These are phyloP conservation scores for Conus ventricosus DNA, from an alignment of 1,140 invertebrate species.

Conservation along the genomic window DNA sequence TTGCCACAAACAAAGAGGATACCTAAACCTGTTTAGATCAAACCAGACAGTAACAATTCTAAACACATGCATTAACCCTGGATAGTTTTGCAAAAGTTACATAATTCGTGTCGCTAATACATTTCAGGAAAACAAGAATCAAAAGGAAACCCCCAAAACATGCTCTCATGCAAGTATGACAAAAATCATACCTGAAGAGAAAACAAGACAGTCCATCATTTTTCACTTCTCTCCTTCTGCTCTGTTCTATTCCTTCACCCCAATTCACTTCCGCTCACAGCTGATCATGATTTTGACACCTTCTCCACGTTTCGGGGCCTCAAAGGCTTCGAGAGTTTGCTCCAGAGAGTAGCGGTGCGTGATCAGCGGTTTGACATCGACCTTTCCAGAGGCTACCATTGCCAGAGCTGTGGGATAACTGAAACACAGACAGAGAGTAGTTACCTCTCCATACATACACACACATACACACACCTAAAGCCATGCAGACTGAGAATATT, in stretches of 20 bases:
- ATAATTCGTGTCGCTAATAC: no score
- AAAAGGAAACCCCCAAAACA: no score
- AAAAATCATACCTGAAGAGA: neutral
- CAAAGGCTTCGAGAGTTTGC: constrained; percentile 90
- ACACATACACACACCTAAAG: neutral
- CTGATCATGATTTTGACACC: constrained; percentile 96
- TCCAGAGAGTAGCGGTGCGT: constrained; percentile 93
- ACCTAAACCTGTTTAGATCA: no score
- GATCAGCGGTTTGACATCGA: constrained; percentile 91
- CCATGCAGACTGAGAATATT: no score
- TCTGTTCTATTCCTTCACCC: neutral
- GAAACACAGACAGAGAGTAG: constrained; percentile 36
- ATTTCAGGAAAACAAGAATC: no score
- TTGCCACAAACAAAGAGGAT: no score
- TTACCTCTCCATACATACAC: neutral
- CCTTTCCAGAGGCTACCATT: constrained; percentile 87
- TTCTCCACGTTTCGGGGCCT: constrained; percentile 77
- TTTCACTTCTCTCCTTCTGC: neutral
- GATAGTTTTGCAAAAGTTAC: no score
- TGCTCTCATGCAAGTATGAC: no score
- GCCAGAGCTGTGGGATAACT: constrained; percentile 91
- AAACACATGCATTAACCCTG: no score
- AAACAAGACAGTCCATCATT: neutral
- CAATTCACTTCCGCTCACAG: constrained; percentile 73
- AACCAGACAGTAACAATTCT: no score